These are phyloP conservation scores for Leptopilina myrica DNA, from an alignment of 2,888 invertebrate species.

Conservation along the genomic window DNA sequence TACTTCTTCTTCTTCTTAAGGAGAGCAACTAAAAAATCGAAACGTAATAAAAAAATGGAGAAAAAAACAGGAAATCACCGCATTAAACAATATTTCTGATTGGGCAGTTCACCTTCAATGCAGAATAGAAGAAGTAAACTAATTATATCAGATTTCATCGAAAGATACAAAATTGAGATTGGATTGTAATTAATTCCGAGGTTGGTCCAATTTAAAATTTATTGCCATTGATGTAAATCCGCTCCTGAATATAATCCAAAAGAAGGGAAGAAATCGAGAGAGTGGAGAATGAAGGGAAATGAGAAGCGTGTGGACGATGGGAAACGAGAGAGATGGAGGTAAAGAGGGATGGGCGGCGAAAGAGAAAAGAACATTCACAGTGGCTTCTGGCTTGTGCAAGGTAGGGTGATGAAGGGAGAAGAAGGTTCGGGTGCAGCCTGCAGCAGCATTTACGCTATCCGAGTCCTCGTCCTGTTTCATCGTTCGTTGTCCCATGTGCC, in stretches of 20 bases:
- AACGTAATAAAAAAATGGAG: not conserved
- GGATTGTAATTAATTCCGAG: constrained; percentile 35
- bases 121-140: not conserved
- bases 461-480: constrained; percentile 60
- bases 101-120: not conserved
- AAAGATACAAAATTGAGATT: constrained; percentile 27
- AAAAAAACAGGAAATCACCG: not conserved
- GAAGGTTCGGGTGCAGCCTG: constrained; percentile 46
- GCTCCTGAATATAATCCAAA: constrained; percentile 50
- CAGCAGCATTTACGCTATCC: constrained; percentile 68
- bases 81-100: not conserved
- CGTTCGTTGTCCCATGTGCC: constrained; percentile 66
- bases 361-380: constrained; percentile 19
- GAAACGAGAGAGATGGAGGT: constrained; percentile 42
- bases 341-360: constrained; percentile 43
- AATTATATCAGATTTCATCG: constrained; percentile 26
- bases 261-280: constrained; percentile 43
- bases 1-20: too few species aligned
- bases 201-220: constrained; percentile 34
- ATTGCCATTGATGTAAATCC: constrained; percentile 34
- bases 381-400: constrained; percentile 10
- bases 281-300: constrained; percentile 23
- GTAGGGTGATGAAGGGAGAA: constrained; percentile 52
- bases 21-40: too few species aligned
- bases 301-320: constrained; percentile 43